Evolutionary conservation across 2,113 vertebrate genomes (phyloP).

Genomic region (Pyrgilauda ruficollis): DNA sequence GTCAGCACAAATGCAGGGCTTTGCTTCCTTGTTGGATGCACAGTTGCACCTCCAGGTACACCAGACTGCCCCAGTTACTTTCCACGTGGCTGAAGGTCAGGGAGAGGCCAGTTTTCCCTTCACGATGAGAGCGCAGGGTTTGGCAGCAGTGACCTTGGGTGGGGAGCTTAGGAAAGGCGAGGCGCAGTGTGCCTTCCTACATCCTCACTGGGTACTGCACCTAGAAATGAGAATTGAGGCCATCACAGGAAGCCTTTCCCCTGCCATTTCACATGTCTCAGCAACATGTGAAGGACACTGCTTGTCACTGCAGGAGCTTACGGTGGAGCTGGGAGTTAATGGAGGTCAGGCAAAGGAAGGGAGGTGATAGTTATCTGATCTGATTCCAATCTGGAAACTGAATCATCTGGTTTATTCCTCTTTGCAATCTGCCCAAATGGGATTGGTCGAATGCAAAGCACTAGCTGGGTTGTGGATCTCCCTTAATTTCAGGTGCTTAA

Average conservation of each 20-base stretch:
- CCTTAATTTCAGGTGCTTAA: neutral
- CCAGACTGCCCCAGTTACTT: neutral
- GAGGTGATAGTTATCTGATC: slow-evolving; percentile 2
- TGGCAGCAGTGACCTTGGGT: neutral
- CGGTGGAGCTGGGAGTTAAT: neutral
- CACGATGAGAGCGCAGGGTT: neutral
- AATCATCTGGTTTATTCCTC: neutral
- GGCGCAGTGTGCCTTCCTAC: neutral
- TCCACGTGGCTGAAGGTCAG: fast-evolving
- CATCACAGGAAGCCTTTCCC: slow-evolving; percentile 8
- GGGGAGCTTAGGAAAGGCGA: slow-evolving; percentile 18
- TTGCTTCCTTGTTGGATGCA: neutral
- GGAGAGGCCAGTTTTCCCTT: neutral
- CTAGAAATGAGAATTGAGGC: neutral
- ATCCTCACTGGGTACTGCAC: neutral
- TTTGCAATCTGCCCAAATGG: neutral
- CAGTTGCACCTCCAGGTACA: neutral
- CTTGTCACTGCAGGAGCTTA: neutral
- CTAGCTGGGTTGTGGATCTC: neutral
- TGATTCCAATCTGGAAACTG: slow-evolving; percentile 7
- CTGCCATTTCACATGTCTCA: neutral
- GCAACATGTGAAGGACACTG: slow-evolving; percentile 50
- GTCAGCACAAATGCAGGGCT: neutral
- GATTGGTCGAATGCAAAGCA: neutral
- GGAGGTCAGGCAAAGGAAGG: slow-evolving; percentile 33